Evolutionary conservation across 2,888 invertebrate species (phyloP).

Genomic region (Cephus spinipes): DNA sequence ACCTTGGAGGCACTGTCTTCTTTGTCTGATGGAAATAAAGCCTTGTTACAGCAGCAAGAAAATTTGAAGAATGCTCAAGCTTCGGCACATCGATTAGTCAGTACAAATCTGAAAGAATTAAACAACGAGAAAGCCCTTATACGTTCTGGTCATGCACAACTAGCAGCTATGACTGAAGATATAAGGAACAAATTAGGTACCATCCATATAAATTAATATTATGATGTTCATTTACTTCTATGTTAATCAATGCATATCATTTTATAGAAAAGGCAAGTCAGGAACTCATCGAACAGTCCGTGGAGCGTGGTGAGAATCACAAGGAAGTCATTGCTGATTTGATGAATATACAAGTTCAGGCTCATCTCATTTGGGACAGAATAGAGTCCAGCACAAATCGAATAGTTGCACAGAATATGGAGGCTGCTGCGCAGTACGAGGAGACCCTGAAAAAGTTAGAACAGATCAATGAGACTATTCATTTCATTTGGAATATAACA

Average conservation of each 20-base stretch:
- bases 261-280: slow-evolving; percentile 67
- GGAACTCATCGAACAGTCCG: slow-evolving; percentile 68
- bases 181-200: slow-evolving; percentile 70
- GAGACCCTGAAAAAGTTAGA: slow-evolving; percentile 68
- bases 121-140: slow-evolving; percentile 73
- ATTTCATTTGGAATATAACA: slow-evolving; percentile 57
- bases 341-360: slow-evolving; percentile 69
- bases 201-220: background rate
- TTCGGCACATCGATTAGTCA: slow-evolving; percentile 68
- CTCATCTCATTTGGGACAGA: slow-evolving; percentile 70
- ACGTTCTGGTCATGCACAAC: slow-evolving; percentile 70
- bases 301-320: slow-evolving; percentile 69
- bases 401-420: slow-evolving; percentile 67
- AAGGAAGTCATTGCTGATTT: slow-evolving; percentile 70
- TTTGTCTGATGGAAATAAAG: slow-evolving; percentile 66
- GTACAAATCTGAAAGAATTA: slow-evolving; percentile 70
- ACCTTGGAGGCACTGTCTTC: slow-evolving; percentile 65
- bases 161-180: slow-evolving; percentile 70
- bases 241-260: background rate
- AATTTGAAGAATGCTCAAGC: slow-evolving; percentile 68
- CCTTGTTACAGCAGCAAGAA: slow-evolving; percentile 69
- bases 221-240: background rate
- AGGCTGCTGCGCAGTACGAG: slow-evolving; percentile 68
- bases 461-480: slow-evolving; percentile 70
- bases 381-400: slow-evolving; percentile 66